A percentile compares a stretch with the other conserved stretches of the same genome.
Evolutionary conservation across 2,888 invertebrate species (phyloP).

Genomic region (Drosophila hamatofila): DNA sequence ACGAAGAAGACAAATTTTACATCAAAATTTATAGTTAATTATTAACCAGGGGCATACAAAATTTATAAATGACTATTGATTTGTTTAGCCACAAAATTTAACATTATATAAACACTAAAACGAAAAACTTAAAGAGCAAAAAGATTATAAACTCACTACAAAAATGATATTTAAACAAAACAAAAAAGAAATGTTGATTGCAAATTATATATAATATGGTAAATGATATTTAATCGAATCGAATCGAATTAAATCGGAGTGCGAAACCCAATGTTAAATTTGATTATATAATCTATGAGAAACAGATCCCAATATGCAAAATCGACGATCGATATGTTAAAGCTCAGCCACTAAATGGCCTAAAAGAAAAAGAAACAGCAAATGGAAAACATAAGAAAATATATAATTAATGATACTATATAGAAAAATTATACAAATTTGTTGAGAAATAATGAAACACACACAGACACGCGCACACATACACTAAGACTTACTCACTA

Average conservation of each 20-base stretch:
- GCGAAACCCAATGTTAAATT: slow-evolving; percentile 76
- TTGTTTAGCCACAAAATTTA: slow-evolving; percentile 39
- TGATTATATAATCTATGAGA: slow-evolving; percentile 84
- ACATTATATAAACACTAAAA: slow-evolving; percentile 2
- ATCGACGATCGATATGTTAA: slow-evolving; percentile 73
- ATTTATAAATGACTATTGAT: slow-evolving; percentile 14
- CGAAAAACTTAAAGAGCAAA: slow-evolving; percentile 13
- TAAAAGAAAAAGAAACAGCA: slow-evolving; percentile 11
- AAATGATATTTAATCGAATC: slow-evolving; percentile 43
- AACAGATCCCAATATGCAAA: slow-evolving; percentile 32
- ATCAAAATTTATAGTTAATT: slow-evolving; percentile 52
- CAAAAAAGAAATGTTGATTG: slow-evolving; percentile 42
- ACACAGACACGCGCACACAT: slow-evolving; percentile 1
- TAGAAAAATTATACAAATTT: slow-evolving; percentile 54
- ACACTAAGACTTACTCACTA: slow-evolving; percentile 15
- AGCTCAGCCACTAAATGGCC: slow-evolving; percentile 62
- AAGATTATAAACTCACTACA: slow-evolving; percentile 44
- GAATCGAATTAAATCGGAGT: slow-evolving; percentile 18
- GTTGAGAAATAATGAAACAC: slow-evolving; percentile 37
- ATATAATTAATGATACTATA: slow-evolving; percentile 19
- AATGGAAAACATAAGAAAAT: slow-evolving; percentile 11
- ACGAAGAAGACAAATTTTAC: slow-evolving; percentile 48
- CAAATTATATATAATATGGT: slow-evolving; percentile 42
- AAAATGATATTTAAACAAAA: slow-evolving; percentile 38
- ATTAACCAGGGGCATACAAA: slow-evolving; percentile 15